Percentiles rank a stretch among this genome's conserved stretches.
These are phyloP conservation scores for Lepilemur ruficaudatus DNA, from an alignment of 2,797 vertebrate species.

Conservation along the genomic window DNA sequence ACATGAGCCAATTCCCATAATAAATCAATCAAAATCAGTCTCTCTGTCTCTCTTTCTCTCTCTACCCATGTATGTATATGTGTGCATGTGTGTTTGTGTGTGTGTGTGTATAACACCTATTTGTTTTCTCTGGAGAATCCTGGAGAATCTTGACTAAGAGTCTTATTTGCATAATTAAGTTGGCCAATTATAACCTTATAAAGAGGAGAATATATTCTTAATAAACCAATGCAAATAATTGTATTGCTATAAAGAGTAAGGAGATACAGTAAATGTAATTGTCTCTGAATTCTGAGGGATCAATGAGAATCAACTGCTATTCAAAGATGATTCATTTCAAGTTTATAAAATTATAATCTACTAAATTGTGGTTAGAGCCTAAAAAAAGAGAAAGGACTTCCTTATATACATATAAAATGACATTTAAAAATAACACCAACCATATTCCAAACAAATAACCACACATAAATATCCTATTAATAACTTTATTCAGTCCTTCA, in stretches of 20 bases:
- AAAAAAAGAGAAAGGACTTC: background rate
- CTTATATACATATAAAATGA: background rate
- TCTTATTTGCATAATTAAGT: background rate
- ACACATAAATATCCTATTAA: background rate
- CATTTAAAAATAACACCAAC: background rate
- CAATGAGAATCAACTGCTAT: background rate
- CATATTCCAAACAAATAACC: background rate
- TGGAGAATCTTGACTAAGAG: background rate
- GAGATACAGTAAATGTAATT: background rate
- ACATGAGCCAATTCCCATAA: background rate
- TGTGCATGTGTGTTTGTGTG: background rate
- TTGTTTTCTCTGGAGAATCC: background rate
- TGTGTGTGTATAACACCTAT: background rate
- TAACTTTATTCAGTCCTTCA: background rate
- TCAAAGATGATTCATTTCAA: background rate
- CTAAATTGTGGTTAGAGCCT: background rate
- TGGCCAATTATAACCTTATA: background rate
- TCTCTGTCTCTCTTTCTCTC: no score
- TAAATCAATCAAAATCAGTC: background rate
- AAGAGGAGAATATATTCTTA: background rate
- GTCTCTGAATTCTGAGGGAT: background rate
- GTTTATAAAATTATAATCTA: background rate
- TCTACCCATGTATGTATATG: background rate
- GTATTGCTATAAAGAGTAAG: background rate
- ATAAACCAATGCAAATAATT: background rate